Percentiles rank a stretch among this genome's conserved stretches.
These are phyloP conservation scores for Heliconius melpomene DNA, from an alignment of 1,140 invertebrate species.

Conservation along the genomic window DNA sequence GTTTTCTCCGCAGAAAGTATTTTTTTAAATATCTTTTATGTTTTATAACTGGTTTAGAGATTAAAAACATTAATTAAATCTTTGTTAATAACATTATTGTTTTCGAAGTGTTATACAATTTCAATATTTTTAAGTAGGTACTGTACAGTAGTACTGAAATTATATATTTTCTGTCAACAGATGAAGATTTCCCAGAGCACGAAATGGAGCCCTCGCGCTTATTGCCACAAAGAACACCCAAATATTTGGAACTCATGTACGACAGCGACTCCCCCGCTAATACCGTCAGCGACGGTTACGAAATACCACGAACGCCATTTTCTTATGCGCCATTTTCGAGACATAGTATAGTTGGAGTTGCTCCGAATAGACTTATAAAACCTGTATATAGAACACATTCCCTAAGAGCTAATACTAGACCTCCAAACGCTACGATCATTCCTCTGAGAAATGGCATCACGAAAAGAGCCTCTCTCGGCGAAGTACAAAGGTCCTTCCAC, in stretches of 20 bases:
- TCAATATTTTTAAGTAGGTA: no score
- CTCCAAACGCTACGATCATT: conserved; percentile 68
- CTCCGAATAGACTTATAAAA: conserved; percentile 61
- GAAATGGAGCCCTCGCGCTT: conserved; percentile 70
- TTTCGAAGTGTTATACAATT: not conserved
- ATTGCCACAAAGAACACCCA: conserved; percentile 74
- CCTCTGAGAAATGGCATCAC: conserved; percentile 61
- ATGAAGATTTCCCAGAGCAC: conserved; percentile 68
- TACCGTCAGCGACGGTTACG: conserved; percentile 81
- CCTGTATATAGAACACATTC: conserved; percentile 63
- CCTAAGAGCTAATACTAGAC: conserved; percentile 53
- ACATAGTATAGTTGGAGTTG: conserved; percentile 70
- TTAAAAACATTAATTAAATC: no score
- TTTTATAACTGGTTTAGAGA: no score
- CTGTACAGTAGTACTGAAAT: not conserved
- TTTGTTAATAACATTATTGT: not conserved
- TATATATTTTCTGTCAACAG: conserved; percentile 39
- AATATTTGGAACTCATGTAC: conserved; percentile 83
- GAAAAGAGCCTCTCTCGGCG: conserved; percentile 65
- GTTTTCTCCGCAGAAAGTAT: no score
- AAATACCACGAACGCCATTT: conserved; percentile 79
- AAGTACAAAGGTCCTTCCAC: conserved; percentile 38
- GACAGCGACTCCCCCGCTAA: conserved; percentile 67
- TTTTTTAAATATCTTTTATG: no score
- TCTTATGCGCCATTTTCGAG: conserved; percentile 55